Evolutionary conservation across 2,113 vertebrate genomes (phyloP), one percentile per base, ranked within the genome.

Genomic region (Mormyrus lacerda): DNA sequence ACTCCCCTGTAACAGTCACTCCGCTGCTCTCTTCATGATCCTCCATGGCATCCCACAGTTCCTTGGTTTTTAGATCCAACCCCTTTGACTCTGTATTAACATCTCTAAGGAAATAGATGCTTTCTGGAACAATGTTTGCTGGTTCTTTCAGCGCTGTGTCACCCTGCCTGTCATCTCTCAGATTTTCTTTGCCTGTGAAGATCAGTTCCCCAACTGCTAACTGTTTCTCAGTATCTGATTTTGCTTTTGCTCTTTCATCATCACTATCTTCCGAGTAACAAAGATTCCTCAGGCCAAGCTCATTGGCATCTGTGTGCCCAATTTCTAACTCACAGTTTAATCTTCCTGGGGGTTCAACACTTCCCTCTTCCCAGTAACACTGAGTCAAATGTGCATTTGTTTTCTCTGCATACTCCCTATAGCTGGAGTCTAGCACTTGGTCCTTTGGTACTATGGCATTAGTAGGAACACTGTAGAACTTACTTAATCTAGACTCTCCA

Each of bases 201-300:
- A 93, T 92, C n/a, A 95, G 92, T 89, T 94, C 94, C 58, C 92
- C 91, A 10, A 92, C 91, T 24, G 90, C 92, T 51, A 94, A 91
- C 90, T 94, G 92, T 65, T 90, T 92, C 90, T 95, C 93, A 0
- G 91, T 91, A 82, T 94, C 94, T 42, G 90, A 88, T 11, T 89
- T 90, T 61, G 91, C 82, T 47, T 90, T 90, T 24, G 84, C 61
- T 44, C 90, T 92, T 0, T 91, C 90, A 31, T 92, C 91, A 51
- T 94, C 91, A 3, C 48, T 83, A 31, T 91, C 88, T 0, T 95
- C 93, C 42, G 92, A 92, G 89, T 91, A 95, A 58, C 88, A 92
- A 61, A 95, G 91, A 90, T 94, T 94, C 90, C 94, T 94, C 85
- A 95, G 91, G 45, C 94, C 95, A 21, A 95, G 90, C 91, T 96